Base-by-base conservation (phyloP, 2,797 vertebrate species). In the Aphelocoma californica region DNA sequence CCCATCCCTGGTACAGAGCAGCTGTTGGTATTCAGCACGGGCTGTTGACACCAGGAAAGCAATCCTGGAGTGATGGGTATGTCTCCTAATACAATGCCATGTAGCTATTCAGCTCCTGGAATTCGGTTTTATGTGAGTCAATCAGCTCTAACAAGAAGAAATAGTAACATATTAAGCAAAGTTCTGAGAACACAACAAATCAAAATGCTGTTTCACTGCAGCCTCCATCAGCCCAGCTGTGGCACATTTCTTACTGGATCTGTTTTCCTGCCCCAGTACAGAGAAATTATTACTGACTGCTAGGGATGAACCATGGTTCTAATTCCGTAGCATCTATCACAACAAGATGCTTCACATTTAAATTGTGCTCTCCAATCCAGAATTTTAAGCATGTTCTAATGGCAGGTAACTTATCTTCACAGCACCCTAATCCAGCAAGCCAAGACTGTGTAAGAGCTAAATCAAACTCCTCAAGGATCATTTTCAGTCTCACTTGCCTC, bases 21-120 rank as follows among this genome's bases (percentile, higher is more conserved):
- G 80, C 48, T 70, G 62, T 34, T 86, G 91, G 53, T 74, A 79
- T 86, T 91, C 79, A 44, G 72, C 28, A 40, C 2, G 0, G 50
- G 71, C 19, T 73, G 81, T 13, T 88, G 70, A 88, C 80, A 94
- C 47, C 84, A 78, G 90, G 45, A 86, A 84, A 93, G 85, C 48
- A 89, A 84, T 78, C 70, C 82, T 61, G 20, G 25, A 61, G 53
- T 62, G 81, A 94, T 86, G 60, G 85, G 57, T 82, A 21, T 60
- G 47, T 70, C 81, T 95, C 64, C 70, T 84, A 95, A 93, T 65
- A 86, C 61, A 83, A 66, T 60, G 32, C 47, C 40, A 12, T 77
- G 86, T 77, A 90, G 74, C 90, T 90, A 26, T 80, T 96, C 89
- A 75, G 78, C 88, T 91, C 69, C 92, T 82, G 50, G 91, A 92